Base-by-base conservation (phyloP, 2,888 invertebrate species). In the Gastrophysa polygoni region DNA sequence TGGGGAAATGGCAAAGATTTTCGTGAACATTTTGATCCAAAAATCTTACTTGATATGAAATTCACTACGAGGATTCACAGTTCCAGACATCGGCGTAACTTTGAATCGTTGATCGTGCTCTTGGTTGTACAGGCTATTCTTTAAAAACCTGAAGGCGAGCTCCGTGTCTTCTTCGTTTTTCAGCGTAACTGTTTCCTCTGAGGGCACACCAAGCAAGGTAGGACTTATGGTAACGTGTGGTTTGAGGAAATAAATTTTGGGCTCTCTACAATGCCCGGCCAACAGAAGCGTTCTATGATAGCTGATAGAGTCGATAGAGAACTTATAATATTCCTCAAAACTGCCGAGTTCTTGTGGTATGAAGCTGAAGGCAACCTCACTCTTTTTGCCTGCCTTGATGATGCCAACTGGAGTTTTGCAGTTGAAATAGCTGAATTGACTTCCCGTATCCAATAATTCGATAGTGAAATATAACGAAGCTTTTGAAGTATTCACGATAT, bases 401-500 rank as follows among this genome's bases (percentile, higher is more conserved):
- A 78, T 81, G n/a, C 89, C 90, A 66, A 85, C 84, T 17, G 85
- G 77, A 63, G 82, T 83, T 54, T 85, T 78, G 75, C 91, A 91
- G 65, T 85, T 84, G 72, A 91, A 86, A 10, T 63, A 71, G 1
- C 74, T 17, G 83, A 80, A n/a, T 66, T 59, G 59, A 57, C 57
- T 58, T 49, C 66, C 51, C 57, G 65, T 20, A 10, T 62, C 59
- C 29, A 61, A 52, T 51, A 61, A 65, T 48, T 56, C 62, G 61
- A 71, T 62, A 68, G 63, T 75, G 71, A 67, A 81, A 21, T 82
- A 82, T 73, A 89, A 89, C 6, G 83, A 81, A 67, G 86, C 83
- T 55, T 80, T 82, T 0, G 89, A 89, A 1, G 90, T 89, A 75
- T 91, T 91, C 29, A 90, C 84, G 5, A 90, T 83, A 63, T 83